Conservation (phyloP, 2,113 vertebrate species). For the Marcusenius ussheri region DNA sequence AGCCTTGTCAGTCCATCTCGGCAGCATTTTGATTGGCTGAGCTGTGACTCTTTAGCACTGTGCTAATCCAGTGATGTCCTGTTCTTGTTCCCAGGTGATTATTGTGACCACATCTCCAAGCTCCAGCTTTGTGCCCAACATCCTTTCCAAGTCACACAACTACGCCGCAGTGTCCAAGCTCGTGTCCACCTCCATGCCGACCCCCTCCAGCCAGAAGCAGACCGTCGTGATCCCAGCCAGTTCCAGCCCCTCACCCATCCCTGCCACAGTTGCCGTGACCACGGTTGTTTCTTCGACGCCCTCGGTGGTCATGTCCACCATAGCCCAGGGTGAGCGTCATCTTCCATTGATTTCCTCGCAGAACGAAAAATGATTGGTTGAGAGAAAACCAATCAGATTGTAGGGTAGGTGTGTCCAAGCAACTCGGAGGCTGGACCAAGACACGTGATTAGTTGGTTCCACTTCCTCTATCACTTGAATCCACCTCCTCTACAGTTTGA, state of each 20-base stretch:
- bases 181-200: conserved; percentile 77
- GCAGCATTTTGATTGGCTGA: not conserved
- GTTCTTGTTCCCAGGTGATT: conserved; percentile 73
- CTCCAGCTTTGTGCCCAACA: conserved; percentile 95
- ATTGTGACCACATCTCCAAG: conserved; percentile 97
- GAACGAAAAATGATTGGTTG: too few relatives aligned
- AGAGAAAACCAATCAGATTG: too few relatives aligned
- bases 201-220: conserved; percentile 79
- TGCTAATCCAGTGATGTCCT: not conserved
- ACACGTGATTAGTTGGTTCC: too few relatives aligned
- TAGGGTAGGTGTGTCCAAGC: too few relatives aligned
- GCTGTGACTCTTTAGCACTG: not conserved
- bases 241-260: conserved; percentile 53
- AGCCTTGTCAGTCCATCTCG: conserved; percentile 25
- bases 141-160: conserved; percentile 97
- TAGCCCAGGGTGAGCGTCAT: conserved; percentile 71
- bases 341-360: too few relatives aligned
- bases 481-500: too few relatives aligned
- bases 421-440: too few relatives aligned
- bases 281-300: conserved; percentile 83
- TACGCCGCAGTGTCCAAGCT: conserved; percentile 86
- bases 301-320: conserved; percentile 87
- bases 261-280: conserved; percentile 78
- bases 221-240: conserved; percentile 83
- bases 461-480: too few relatives aligned